Evolutionary conservation across 1,140 invertebrate genomes (phyloP).

Genomic region (Monochamus saltuarius): DNA sequence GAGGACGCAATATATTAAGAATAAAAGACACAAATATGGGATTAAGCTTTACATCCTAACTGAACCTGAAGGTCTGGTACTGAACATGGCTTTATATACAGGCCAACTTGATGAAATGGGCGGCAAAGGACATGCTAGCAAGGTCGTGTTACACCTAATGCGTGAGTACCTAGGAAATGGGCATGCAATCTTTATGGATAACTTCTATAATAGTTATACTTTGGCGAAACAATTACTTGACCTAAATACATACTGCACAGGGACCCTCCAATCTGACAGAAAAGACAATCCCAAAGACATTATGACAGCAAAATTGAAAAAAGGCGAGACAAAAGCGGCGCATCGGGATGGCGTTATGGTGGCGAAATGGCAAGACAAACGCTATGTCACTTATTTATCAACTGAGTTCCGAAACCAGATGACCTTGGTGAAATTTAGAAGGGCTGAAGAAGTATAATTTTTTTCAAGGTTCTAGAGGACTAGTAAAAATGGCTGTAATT

Average conservation of each 20-base stretch:
- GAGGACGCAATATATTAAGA: too few species aligned
- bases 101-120: conserved; percentile 20
- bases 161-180: conserved; percentile 38
- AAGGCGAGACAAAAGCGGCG: neutral
- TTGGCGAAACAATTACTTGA: conserved; percentile 44
- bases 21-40: too few species aligned
- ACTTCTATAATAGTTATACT: conserved; percentile 49
- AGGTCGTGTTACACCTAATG: conserved; percentile 4
- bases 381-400: too few species aligned
- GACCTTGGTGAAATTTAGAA: too few species aligned
- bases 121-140: conserved; percentile 15
- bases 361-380: too few species aligned
- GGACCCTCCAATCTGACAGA: conserved; percentile 45
- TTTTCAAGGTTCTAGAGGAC: too few species aligned
- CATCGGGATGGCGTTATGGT: conserved; percentile 1
- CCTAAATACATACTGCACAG: conserved; percentile 43
- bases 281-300: conserved; percentile 34
- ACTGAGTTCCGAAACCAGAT: too few species aligned
- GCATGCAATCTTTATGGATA: conserved; percentile 50
- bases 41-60: too few species aligned
- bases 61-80: conserved; percentile 40
- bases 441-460: too few species aligned
- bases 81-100: conserved; percentile 38
- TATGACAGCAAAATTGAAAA: conserved; percentile 20
- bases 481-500: too few species aligned